Evolutionary conservation across 2,888 invertebrate genomes (phyloP), one percentile per base, ranked within the genome.

Genomic region (Drosophila rubida): DNA sequence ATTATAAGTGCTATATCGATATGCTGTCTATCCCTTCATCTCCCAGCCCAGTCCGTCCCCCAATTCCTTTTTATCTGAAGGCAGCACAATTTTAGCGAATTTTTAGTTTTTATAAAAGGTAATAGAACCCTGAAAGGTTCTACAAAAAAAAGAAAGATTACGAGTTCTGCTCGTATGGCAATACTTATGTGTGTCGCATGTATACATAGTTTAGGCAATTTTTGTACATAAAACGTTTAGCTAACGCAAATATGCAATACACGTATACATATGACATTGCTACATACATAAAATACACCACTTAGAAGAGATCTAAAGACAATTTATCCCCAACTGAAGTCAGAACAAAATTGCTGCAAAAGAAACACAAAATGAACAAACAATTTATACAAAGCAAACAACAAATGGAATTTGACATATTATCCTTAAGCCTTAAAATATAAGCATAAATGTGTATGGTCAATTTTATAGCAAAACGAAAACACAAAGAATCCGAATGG

Each of bases 141-240:
- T 32, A n/a, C 11, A 32, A 32, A 3, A n/a, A 32, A 32, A 11
- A 11, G 11, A 32, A 32, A 32, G 32, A 32, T 32, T 32, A 32
- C 32, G 32, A 32, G n/a, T 32, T 32, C 32, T 5, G 32, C n/a
- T 32, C 32, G 32, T 32, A 32, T n/a, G 32, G 32, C 32, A 32
- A 46, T 53, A 37, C 42, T 32, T 45, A 32, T 35, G 58, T 30
- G 35, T 50, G 48, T 44, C 19, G 44, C 54, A 59, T 64, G 60
- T 69, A 75, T 49, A 61, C 63, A 66, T 76, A 75, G 75, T 54
- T 66, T 86, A 87, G 83, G 66, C 45, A 87, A 83, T 82, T 78
- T 69, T 72, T 84, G 86, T 84, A 88, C 25, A 82, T 85, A 84
- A 53, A 51, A 69, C 22, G 45, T 69, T 62, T 74, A 74, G 67